These are phyloP conservation scores for Pycnomerus fuliginosus DNA, from an alignment of 2,888 invertebrate species.

Conservation along the genomic window DNA sequence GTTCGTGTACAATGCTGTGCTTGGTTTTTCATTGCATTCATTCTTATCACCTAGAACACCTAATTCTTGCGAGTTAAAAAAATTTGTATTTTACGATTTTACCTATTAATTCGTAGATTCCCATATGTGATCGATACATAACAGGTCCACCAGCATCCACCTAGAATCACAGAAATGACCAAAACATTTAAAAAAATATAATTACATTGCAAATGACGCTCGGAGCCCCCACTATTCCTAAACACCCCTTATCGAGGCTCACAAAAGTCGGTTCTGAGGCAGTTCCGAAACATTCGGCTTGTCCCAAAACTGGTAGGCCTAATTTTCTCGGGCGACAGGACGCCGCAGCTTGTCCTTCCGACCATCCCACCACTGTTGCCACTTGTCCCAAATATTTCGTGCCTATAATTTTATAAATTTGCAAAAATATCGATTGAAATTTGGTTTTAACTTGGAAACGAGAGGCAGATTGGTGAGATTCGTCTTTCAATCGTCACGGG, in stretches of 20 bases:
- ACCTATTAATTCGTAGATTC: conserved; percentile 59
- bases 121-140: conserved; percentile 54
- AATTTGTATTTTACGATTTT: conserved; percentile 26
- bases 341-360: conserved; percentile 30
- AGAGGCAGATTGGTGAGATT: conserved; percentile 61
- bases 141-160: conserved; percentile 59
- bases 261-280: conserved; percentile 44
- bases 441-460: conserved; percentile 51
- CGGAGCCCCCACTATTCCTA: conserved; percentile 56
- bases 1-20: conserved; percentile 56
- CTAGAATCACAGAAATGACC: conserved; percentile 46
- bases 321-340: conserved; percentile 57
- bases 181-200: too few species aligned
- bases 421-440: neutral
- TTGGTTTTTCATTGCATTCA: conserved; percentile 50
- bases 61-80: conserved; percentile 32
- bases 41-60: conserved; percentile 57
- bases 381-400: conserved; percentile 54
- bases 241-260: conserved; percentile 58
- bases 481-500: conserved; percentile 55
- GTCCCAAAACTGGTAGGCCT: conserved; percentile 56
- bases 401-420: too few species aligned
- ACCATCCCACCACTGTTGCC: conserved; percentile 55
- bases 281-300: conserved; percentile 52
- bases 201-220: conserved; percentile 57